Conservation (phyloP, 2,888 invertebrate species). For the Alentia gelatinosa region DNA sequence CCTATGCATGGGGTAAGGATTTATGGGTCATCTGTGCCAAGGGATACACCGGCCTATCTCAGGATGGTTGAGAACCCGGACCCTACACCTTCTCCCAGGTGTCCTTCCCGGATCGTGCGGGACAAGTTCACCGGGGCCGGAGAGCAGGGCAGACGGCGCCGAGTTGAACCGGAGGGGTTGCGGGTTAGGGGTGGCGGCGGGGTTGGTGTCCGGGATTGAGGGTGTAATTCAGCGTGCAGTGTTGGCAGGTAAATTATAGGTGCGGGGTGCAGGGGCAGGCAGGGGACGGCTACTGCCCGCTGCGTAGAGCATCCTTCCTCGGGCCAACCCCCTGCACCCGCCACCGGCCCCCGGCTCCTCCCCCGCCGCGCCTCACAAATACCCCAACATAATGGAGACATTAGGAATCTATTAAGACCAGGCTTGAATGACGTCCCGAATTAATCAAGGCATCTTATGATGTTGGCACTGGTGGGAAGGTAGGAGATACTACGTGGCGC, state of each 20-base stretch:
- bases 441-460: conserved; percentile 49
- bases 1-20: too few relatives aligned
- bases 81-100: too few relatives aligned
- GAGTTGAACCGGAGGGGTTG: too few relatives aligned
- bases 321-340: not conserved
- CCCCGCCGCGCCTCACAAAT: conserved; percentile 37
- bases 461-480: not conserved
- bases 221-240: conserved; percentile 39
- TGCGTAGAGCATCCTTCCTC: not conserved
- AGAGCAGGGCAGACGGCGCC: too few relatives aligned
- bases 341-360: not conserved
- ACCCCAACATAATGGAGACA: conserved; percentile 47
- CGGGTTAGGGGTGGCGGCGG: too few relatives aligned
- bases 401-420: conserved; percentile 48
- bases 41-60: too few relatives aligned
- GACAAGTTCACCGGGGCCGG: too few relatives aligned
- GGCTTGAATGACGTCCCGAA: conserved; percentile 36
- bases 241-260: conserved; percentile 51
- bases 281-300: not conserved
- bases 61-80: too few relatives aligned
- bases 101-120: too few relatives aligned
- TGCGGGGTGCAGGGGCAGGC: not conserved
- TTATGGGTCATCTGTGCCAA: too few relatives aligned
- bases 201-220: not conserved
- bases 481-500: too few relatives aligned